Conservation (phyloP, 2,888 invertebrate genomes). For the Ceriagrion tenellum region DNA sequence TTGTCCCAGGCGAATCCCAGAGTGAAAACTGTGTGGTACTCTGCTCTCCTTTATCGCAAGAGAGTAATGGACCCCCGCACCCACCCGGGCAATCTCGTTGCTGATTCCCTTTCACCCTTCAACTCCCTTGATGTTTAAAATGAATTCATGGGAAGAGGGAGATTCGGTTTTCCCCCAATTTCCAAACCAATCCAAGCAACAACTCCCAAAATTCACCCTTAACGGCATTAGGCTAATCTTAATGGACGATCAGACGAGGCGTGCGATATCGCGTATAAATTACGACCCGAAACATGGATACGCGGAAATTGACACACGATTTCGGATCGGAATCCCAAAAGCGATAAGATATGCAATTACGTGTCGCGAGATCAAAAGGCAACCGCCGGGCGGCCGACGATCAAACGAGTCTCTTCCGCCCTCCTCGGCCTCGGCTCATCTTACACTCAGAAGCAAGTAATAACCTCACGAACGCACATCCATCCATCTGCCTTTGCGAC, state of each 20-base stretch:
- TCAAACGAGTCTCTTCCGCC: neutral
- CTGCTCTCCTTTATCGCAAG: neutral
- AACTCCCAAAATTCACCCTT: neutral
- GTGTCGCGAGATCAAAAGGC: neutral
- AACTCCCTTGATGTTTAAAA: neutral
- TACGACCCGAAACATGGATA: neutral
- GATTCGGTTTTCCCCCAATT: neutral
- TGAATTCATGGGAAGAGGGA: neutral
- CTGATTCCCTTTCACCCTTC: neutral
- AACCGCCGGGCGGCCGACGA: neutral
- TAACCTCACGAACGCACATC: neutral
- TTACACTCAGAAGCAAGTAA: neutral
- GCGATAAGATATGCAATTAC: conserved; percentile 12
- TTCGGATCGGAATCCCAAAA: neutral
- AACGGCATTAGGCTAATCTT: neutral
- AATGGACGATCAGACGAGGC: neutral
- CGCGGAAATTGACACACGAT: neutral
- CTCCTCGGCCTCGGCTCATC: neutral
- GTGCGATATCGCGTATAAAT: neutral
- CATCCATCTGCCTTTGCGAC: neutral
- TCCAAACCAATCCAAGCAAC: neutral
- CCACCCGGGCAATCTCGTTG: neutral
- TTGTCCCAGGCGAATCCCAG: neutral
- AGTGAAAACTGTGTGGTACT: neutral
- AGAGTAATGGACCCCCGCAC: neutral